Conservation (phyloP, 2,797 vertebrate species). For the Melanotaenia maccullochi region DNA sequence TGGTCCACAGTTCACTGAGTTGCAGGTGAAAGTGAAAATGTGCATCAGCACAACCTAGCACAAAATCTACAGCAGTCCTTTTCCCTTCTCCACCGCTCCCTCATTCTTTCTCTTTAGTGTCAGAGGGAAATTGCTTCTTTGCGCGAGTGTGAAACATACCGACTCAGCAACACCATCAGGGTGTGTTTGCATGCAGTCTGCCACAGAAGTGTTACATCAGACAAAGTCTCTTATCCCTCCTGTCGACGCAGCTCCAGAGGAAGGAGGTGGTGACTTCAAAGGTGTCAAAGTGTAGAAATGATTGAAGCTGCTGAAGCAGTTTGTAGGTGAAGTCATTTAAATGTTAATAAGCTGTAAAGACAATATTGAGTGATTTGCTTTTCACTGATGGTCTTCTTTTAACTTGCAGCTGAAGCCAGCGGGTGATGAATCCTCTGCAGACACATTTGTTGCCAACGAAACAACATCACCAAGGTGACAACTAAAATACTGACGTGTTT, state of each 20-base stretch:
- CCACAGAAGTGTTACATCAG: constrained; percentile 15
- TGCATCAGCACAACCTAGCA: constrained; percentile 16
- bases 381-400: constrained; percentile 9
- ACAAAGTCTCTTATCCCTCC: constrained; percentile 26
- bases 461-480: constrained; percentile 88
- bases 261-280: constrained; percentile 21
- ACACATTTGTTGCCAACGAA: constrained; percentile 84
- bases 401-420: constrained; percentile 83
- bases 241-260: constrained; percentile 14
- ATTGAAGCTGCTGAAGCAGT: constrained; percentile 4
- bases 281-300: background rate
- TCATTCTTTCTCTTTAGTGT: constrained; percentile 24
- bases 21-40: constrained; percentile 17
- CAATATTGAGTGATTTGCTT: constrained; percentile 2
- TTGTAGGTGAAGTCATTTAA: constrained; percentile 34
- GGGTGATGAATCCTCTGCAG: constrained; percentile 85
- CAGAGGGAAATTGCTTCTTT: constrained; percentile 18
- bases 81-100: constrained; percentile 4
- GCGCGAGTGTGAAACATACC: constrained; percentile 41
- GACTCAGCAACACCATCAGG: constrained; percentile 43
- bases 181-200: constrained; percentile 19
- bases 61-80: constrained; percentile 28
- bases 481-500: background rate
- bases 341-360: constrained; percentile 35
- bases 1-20: background rate